phyloP scores from a whole-genome alignment of 2,797 vertebrate species.

The Fringilla coelebs region DNA sequence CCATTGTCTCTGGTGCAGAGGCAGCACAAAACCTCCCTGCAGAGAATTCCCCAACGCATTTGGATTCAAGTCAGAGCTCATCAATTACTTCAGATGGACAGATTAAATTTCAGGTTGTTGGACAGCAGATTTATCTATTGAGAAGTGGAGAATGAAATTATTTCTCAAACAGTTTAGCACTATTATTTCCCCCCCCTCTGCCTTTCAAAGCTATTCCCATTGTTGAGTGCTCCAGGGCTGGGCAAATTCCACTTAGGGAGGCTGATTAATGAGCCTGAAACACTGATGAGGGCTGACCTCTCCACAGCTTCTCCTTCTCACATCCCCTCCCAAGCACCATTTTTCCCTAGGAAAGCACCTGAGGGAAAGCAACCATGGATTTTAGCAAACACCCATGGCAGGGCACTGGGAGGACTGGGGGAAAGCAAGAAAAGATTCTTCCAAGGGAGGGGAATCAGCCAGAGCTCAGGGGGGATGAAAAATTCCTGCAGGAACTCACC shows the following conservation, averaged over 20 bases:
- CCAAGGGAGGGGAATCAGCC: neutral
- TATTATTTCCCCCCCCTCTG: neutral
- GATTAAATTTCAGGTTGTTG: neutral
- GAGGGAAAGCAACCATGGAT: neutral
- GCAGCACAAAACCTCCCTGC: neutral
- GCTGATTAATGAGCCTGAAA: neutral
- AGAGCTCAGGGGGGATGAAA: neutral
- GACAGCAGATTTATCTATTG: neutral
- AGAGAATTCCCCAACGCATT: neutral
- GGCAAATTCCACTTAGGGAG: neutral
- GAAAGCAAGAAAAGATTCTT: neutral
- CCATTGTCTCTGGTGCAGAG: neutral
- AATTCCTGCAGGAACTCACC: neutral
- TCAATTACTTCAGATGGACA: neutral
- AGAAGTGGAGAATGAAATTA: constrained; percentile 21
- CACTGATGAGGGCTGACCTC: neutral
- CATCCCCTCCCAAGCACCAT: neutral
- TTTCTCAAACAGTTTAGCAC: constrained; percentile 31
- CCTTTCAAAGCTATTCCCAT: neutral
- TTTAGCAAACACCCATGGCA: neutral
- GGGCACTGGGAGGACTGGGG: neutral
- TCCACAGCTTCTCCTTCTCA: neutral
- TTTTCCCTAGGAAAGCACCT: neutral
- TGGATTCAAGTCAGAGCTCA: constrained; percentile 16
- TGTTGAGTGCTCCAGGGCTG: neutral